Evolutionary conservation across 2,797 vertebrate genomes (phyloP), one percentile per base, ranked within the genome.

Genomic region (Halcyon badia): DNA sequence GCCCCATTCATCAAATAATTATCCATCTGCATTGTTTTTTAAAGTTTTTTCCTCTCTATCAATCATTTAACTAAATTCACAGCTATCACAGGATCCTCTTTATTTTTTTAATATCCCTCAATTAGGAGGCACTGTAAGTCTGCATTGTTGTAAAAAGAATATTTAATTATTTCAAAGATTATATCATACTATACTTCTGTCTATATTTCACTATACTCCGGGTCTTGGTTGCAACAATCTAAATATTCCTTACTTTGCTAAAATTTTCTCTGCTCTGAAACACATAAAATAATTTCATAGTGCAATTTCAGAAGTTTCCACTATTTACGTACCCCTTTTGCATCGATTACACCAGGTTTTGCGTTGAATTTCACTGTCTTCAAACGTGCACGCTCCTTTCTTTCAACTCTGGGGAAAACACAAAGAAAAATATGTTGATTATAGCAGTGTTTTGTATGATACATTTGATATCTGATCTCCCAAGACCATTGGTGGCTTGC

Each of bases 301-400:
- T 42, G 28, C 61, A 93, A 66, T 83, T 94, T 81, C 17, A 44
- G 58, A 72, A 90, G 16, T 18, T 94, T 83, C 95, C 54, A 46
- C 10, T 76, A 52, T 96, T 79, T 97, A 99, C 99, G 92, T 98
- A 99, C 99, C 99, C 98, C 99, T 99, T 99, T 99, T 46, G 99
- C 98, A 96, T 99, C 99, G 78, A 99, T 98, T 21, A 99, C 98
- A 78, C 99, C 99, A 6, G 99, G 99, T 83, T 99, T 99, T 7
- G 99, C 98, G 6, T 99, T 99, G 98, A 99, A 99, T 96, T 99
- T 99, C 97, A 99, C 99, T 0, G 99, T 99, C 98, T 99, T 99
- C 91, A 99, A 98, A 66, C 99, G 99, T 6, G 99, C 99, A 46
- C 99, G 98, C 92, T 99, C 99, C 97, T 99, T 99, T 92, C 99